Evolutionary conservation across 2,888 invertebrate species (phyloP).

Genomic region (Macrophya annulata): DNA sequence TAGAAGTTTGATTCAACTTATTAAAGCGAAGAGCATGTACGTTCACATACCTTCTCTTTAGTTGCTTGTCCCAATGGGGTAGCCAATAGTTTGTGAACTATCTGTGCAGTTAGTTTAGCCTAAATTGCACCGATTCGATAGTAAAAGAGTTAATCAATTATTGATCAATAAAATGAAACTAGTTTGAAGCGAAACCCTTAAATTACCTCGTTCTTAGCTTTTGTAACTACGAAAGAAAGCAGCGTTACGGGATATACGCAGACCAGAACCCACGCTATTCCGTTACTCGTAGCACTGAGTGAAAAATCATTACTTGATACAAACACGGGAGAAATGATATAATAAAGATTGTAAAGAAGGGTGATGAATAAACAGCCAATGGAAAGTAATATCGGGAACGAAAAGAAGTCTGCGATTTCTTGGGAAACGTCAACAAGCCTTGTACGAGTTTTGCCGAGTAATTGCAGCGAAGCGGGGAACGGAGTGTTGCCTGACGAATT

Average conservation of each 20-base stretch:
- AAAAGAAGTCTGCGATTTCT: conserved; percentile 28
- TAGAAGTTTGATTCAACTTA: neutral
- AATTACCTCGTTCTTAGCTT: neutral
- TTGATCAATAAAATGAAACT: neutral
- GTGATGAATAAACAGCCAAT: neutral
- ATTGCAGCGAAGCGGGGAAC: neutral
- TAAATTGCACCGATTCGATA: neutral
- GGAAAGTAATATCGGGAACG: neutral
- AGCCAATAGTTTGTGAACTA: conserved; percentile 19
- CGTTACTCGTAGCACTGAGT: neutral
- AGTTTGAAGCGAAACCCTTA: neutral
- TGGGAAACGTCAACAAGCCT: neutral
- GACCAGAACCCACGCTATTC: neutral
- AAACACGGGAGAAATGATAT: neutral
- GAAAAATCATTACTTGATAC: neutral
- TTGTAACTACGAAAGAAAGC: neutral
- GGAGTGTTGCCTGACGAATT: neutral
- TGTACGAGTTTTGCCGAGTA: neutral
- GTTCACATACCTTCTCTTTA: neutral
- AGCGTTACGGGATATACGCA: neutral
- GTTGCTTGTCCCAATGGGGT: neutral
- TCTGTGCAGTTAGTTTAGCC: conserved; percentile 18
- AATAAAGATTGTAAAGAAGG: conserved; percentile 4
- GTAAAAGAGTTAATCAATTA: neutral
- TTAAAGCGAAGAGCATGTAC: neutral